phyloP scores from a whole-genome alignment of 2,888 invertebrate species.

The Axea sp. region DNA sequence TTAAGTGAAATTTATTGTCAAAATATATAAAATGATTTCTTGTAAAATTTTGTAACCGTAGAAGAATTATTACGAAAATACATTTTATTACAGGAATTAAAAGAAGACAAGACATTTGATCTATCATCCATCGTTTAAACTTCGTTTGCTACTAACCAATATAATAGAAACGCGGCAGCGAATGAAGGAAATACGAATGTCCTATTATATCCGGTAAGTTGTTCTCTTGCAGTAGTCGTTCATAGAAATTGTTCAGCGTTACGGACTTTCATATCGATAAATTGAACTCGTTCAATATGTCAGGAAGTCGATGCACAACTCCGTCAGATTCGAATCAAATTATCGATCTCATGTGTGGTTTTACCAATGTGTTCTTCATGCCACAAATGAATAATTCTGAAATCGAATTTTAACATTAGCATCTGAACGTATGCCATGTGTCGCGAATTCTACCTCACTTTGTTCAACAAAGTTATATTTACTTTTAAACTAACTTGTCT shows the following conservation, averaged over 20 bases:
- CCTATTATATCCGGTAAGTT: conserved; percentile 57
- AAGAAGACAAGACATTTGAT: conserved; percentile 15
- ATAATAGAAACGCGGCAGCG: conserved; percentile 48
- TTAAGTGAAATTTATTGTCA: conserved; percentile 19
- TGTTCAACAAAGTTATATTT: conserved; percentile 39
- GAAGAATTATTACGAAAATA: conserved; percentile 27
- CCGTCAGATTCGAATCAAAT: conserved; percentile 50
- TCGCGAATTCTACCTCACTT: conserved; percentile 26
- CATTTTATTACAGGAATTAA: conserved; percentile 13
- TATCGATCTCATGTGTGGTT: conserved; percentile 45
- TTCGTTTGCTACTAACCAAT: conserved; percentile 42
- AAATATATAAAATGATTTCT: conserved; percentile 8
- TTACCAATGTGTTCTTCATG: conserved; percentile 38
- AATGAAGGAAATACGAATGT: conserved; percentile 56
- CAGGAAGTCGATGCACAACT: conserved; percentile 41
- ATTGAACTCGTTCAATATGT: conserved; percentile 30
- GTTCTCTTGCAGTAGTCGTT: conserved; percentile 40
- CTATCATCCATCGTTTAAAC: conserved; percentile 42
- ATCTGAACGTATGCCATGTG: conserved; percentile 21
- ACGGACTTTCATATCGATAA: conserved; percentile 54
- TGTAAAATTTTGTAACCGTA: conserved; percentile 18
- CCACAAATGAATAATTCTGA: conserved; percentile 49
- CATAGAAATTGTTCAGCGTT: conserved; percentile 46
- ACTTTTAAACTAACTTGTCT: conserved; percentile 28
- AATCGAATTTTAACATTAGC: conserved; percentile 51